These are phyloP conservation scores for Chloropsis hardwickii DNA, from an alignment of 2,113 vertebrate genomes.

Conservation along the genomic window DNA sequence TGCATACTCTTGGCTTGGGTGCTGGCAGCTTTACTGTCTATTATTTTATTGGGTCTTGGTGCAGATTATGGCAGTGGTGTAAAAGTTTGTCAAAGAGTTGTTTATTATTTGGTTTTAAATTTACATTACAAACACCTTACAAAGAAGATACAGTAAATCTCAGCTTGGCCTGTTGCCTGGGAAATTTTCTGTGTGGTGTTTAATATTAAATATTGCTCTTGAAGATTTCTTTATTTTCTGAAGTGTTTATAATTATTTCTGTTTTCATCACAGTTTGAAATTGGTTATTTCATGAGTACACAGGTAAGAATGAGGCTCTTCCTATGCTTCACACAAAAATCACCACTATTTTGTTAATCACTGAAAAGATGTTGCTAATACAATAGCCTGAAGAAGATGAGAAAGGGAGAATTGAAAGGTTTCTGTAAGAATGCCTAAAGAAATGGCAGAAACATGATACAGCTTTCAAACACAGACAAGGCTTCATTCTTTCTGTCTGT, in stretches of 20 bases:
- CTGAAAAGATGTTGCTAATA: neutral
- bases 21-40: conserved; percentile 13
- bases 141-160: conserved; percentile 39
- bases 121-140: neutral
- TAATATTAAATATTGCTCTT: conserved; percentile 16
- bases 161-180: conserved; percentile 38
- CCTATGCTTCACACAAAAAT: neutral
- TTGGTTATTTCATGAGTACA: neutral
- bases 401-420: neutral
- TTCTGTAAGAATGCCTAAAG: conserved; percentile 43
- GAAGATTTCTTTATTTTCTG: conserved; percentile 20
- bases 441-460: conserved; percentile 43
- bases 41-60: conserved; percentile 20
- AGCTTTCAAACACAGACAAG: conserved; percentile 57
- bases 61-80: conserved; percentile 3
- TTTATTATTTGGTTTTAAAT: conserved; percentile 31
- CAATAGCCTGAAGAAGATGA: neutral
- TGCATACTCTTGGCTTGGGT: neutral
- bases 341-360: conserved; percentile 7
- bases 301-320: conserved; percentile 10
- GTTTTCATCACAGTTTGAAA: neutral
- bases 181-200: neutral
- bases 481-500: conserved; percentile 63
- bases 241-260: conserved; percentile 27
- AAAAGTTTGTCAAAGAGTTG: conserved; percentile 21